phyloP scores from a whole-genome alignment of 2,113 vertebrate species.

The Tapirus terrestris region DNA sequence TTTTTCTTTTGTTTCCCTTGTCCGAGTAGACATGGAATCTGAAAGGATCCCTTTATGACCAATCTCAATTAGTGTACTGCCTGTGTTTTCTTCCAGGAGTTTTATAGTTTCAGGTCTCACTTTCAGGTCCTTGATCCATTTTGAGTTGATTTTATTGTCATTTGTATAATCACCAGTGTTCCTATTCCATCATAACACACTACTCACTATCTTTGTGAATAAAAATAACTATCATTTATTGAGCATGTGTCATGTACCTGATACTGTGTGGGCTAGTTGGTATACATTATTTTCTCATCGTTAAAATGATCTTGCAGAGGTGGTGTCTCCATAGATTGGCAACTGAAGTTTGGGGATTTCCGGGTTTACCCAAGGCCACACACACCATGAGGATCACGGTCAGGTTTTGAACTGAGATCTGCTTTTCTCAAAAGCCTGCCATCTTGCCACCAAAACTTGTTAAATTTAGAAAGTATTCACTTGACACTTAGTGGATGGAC shows the following conservation, averaged over 20 bases:
- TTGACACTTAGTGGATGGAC: background rate
- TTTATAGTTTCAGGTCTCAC: too few relatives aligned
- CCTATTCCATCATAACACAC: background rate
- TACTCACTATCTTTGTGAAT: background rate
- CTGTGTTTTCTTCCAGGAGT: too few relatives aligned
- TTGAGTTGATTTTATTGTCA: background rate
- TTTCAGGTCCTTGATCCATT: too few relatives aligned
- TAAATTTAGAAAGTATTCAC: background rate
- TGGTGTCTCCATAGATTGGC: background rate
- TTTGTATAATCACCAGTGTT: background rate
- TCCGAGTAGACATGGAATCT: too few relatives aligned
- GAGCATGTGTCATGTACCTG: background rate
- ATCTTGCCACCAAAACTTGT: background rate
- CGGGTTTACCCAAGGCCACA: background rate
- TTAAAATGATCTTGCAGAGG: background rate
- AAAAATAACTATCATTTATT: background rate
- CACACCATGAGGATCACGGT: background rate
- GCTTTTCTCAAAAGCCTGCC: constrained; percentile 22
- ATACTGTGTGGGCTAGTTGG: background rate
- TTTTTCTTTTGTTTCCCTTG: too few relatives aligned
- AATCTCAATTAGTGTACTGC: too few relatives aligned
- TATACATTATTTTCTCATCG: background rate
- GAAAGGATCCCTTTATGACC: too few relatives aligned
- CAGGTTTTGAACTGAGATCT: constrained; percentile 6
- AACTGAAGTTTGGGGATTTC: background rate